These are phyloP conservation scores for Hippocampus guttulatus DNA, from an alignment of 2,113 vertebrate genomes.

Conservation along the genomic window DNA sequence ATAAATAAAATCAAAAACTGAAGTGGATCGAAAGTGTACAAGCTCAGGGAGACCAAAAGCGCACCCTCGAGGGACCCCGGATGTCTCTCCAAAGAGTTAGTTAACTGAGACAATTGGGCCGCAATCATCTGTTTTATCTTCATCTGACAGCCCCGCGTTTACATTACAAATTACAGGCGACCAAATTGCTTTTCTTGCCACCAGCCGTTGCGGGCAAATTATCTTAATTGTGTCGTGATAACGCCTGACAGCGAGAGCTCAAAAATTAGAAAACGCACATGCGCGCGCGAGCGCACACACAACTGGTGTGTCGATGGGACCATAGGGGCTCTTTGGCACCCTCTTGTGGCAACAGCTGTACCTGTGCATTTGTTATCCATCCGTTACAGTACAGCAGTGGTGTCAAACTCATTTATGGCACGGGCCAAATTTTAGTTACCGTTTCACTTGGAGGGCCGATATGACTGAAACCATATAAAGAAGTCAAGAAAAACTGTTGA, in stretches of 20 bases:
- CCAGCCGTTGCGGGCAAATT: conserved; percentile 77
- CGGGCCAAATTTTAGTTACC: no score
- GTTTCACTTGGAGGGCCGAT: no score
- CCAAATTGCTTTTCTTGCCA: conserved; percentile 82
- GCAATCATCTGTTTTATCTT: conserved; percentile 79
- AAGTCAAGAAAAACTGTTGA: no score
- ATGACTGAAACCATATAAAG: no score
- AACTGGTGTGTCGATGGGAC: no score
- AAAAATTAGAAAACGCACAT: conserved; percentile 42
- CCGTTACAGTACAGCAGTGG: no score
- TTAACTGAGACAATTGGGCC: conserved; percentile 75
- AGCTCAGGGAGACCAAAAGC: conserved; percentile 52
- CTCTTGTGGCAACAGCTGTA: neutral
- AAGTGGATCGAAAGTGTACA: conserved; percentile 65
- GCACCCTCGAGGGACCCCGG: conserved; percentile 71
- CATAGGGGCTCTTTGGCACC: neutral
- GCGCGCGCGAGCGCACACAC: neutral
- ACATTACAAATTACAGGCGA: conserved; percentile 67
- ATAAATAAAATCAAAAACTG: conserved; percentile 51
- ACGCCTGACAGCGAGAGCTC: conserved; percentile 75
- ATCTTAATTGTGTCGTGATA: conserved; percentile 84
- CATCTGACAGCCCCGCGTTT: conserved; percentile 76
- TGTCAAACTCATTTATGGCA: no score
- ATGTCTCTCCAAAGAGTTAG: conserved; percentile 70
- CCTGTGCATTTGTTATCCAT: neutral